phyloP scores from a whole-genome alignment of 92 coral and sea anemone genomes.

The Montipora capitata region DNA sequence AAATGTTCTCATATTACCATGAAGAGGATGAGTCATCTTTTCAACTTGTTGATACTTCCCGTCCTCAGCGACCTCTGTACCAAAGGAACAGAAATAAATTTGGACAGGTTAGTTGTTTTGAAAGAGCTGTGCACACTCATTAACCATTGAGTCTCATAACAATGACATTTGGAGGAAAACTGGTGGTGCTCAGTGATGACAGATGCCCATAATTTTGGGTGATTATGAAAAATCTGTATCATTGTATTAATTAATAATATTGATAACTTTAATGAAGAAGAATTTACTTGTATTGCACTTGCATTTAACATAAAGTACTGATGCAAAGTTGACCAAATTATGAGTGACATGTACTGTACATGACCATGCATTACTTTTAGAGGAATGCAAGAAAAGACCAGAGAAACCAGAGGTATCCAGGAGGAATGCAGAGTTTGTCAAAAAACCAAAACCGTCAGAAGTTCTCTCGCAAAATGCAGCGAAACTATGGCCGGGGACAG shows the following conservation, averaged over 20 bases:
- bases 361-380: constrained; percentile 10
- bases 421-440: constrained; percentile 84
- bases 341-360: neutral
- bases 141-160: too few relatives aligned
- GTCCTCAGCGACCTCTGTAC: constrained; percentile 96
- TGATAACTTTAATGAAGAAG: too few relatives aligned
- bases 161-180: too few relatives aligned
- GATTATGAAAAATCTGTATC: too few relatives aligned
- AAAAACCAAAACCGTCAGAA: constrained; percentile 92
- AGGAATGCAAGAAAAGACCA: constrained; percentile 80
- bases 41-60: constrained; percentile 96
- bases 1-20: constrained; percentile 96
- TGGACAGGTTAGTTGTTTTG: constrained; percentile 76
- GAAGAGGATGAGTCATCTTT: constrained; percentile 99
- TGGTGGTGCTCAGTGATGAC: too few relatives aligned
- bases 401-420: constrained; percentile 68
- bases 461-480: constrained; percentile 93
- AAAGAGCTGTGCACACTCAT: too few relatives aligned
- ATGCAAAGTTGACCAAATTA: too few relatives aligned
- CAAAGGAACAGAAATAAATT: constrained; percentile 93
- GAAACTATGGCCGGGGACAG: constrained; percentile 90
- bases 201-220: too few relatives aligned
- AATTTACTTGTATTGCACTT: too few relatives aligned
- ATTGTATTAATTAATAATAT: too few relatives aligned
- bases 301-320: too few relatives aligned